Conservation (phyloP, 2,888 invertebrate genomes). For the Thalpophila matura region DNA sequence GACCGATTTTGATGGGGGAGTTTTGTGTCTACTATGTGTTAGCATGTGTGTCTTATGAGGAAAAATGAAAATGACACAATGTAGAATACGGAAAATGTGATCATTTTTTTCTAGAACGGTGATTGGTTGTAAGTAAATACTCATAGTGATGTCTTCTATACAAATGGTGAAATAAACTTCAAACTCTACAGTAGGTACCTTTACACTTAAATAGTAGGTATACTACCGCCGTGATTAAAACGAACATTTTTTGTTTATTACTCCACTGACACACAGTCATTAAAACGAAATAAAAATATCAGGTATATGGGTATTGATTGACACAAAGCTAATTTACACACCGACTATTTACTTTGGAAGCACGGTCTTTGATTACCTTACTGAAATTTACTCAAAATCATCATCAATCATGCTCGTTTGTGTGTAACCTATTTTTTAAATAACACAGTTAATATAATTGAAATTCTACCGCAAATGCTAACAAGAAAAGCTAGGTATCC, state of each 20-base stretch:
- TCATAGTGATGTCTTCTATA: background rate
- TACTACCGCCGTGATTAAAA: background rate
- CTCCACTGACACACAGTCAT: background rate
- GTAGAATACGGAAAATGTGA: too few relatives aligned
- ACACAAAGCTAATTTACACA: background rate
- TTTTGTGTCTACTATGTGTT: constrained; percentile 2
- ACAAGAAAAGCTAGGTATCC: constrained; percentile 1
- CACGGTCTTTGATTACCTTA: background rate
- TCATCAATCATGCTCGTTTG: constrained; percentile 3
- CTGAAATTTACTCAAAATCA: background rate
- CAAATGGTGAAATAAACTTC: background rate
- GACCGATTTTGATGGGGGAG: constrained; percentile 9
- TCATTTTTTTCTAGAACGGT: background rate
- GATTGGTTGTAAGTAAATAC: background rate
- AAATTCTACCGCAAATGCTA: background rate
- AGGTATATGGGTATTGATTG: constrained; percentile 5
- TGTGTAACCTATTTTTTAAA: background rate
- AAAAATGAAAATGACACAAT: background rate
- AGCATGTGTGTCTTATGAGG: constrained; percentile 15
- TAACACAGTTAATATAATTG: background rate
- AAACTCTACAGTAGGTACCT: background rate
- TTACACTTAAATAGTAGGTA: background rate
- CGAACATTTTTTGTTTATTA: background rate
- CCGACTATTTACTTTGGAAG: background rate
- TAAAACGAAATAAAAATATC: constrained; percentile 4